phyloP scores from a whole-genome alignment of 2,888 invertebrate species.

The Athetis lepigone region DNA sequence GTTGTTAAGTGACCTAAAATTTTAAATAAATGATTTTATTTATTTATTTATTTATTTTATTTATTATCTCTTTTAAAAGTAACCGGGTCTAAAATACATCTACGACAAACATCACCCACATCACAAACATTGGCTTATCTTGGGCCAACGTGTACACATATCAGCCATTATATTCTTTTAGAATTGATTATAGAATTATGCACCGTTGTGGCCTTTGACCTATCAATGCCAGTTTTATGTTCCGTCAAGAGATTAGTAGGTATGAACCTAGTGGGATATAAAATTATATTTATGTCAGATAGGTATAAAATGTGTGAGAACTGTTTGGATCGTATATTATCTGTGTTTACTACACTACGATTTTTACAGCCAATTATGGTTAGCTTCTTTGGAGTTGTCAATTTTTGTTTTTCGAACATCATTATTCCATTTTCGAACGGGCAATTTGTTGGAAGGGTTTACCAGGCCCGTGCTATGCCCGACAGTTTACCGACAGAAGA shows the following conservation, averaged over 20 bases:
- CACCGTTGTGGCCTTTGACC: slow-evolving; percentile 54
- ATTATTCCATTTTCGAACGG: not conserved
- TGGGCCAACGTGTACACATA: slow-evolving; percentile 17
- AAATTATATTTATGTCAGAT: slow-evolving; percentile 44
- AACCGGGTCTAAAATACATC: not conserved
- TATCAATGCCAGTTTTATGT: slow-evolving; percentile 46
- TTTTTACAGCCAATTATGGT: not conserved
- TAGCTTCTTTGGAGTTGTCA: not conserved
- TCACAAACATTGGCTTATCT: slow-evolving; percentile 23
- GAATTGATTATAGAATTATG: slow-evolving; percentile 54
- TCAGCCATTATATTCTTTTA: slow-evolving; percentile 36
- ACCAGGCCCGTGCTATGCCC: no score
- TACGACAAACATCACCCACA: not conserved
- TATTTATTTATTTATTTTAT: no score
- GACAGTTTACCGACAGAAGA: no score
- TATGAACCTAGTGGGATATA: slow-evolving; percentile 25
- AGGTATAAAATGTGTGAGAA: slow-evolving; percentile 49
- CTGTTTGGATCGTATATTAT: slow-evolving; percentile 10
- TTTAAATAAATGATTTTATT: no score
- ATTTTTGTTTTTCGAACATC: not conserved
- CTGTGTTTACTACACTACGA: slow-evolving; percentile 1
- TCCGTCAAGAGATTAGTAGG: slow-evolving; percentile 50
- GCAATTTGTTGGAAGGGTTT: not conserved
- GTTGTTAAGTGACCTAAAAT: no score
- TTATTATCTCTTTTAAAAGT: no score